phyloP scores from a whole-genome alignment of 1,140 invertebrate species.

The Gonatopus flavifemur region DNA sequence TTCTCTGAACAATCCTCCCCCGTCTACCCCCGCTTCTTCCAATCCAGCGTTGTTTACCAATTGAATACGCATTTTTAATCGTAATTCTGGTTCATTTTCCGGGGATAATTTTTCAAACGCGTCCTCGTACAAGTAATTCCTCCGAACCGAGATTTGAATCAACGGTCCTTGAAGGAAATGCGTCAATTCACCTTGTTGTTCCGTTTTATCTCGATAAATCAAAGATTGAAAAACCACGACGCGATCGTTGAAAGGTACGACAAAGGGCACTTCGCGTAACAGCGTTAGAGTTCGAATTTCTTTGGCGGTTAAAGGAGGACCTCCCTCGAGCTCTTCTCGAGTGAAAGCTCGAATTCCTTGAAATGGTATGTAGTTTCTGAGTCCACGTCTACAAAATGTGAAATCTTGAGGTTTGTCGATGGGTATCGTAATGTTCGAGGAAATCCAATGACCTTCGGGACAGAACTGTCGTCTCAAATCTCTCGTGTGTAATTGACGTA shows the following conservation, averaged over 20 bases:
- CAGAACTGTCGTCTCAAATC: constrained; percentile 79
- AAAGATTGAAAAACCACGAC: constrained; percentile 84
- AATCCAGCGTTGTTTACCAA: constrained; percentile 86
- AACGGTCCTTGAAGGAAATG: constrained; percentile 75
- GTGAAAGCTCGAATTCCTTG: constrained; percentile 64
- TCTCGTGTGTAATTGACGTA: constrained; percentile 80
- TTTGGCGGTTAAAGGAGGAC: constrained; percentile 83
- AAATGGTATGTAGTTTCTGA: constrained; percentile 65
- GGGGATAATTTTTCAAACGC: constrained; percentile 91
- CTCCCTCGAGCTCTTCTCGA: constrained; percentile 69
- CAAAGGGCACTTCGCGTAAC: constrained; percentile 89
- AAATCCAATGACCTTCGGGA: constrained; percentile 76
- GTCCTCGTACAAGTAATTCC: constrained; percentile 96
- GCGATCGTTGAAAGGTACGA: constrained; percentile 86
- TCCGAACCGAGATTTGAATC: constrained; percentile 79
- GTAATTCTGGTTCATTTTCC: constrained; percentile 88
- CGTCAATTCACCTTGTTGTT: constrained; percentile 71
- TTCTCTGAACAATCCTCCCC: constrained; percentile 91
- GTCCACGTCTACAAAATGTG: constrained; percentile 59
- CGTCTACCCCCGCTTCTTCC: constrained; percentile 95
- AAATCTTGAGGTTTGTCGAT: constrained; percentile 67
- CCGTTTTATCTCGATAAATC: constrained; percentile 69
- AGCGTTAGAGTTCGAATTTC: constrained; percentile 87
- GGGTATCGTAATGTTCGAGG: constrained; percentile 68
- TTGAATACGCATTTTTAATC: constrained; percentile 83